Percentiles rank a stretch among this genome's conserved stretches.
Evolutionary conservation across 2,888 invertebrate species (phyloP).

Genomic region (Salpingus planirostris): DNA sequence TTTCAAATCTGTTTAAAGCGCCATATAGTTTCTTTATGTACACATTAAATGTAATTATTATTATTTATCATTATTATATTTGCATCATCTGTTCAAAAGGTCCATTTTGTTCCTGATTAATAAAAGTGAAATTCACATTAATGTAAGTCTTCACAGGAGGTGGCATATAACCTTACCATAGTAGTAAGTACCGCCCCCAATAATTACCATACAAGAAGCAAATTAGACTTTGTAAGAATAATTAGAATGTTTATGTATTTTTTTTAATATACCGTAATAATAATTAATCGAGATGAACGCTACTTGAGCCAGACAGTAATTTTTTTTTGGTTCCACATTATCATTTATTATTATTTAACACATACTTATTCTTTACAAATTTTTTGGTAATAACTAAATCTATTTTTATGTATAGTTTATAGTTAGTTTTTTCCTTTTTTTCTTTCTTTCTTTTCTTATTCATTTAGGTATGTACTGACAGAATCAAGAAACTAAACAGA

Average conservation of each 20-base stretch:
- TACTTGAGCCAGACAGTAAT: slow-evolving; percentile 35
- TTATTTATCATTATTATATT: slow-evolving; percentile 19
- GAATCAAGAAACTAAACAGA: too few relatives aligned
- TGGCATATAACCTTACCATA: slow-evolving; percentile 13
- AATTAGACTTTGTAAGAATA: too few relatives aligned
- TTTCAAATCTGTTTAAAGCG: slow-evolving; percentile 28
- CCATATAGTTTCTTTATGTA: slow-evolving; percentile 35
- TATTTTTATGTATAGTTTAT: slow-evolving; percentile 14
- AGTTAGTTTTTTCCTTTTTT: slow-evolving; percentile 7
- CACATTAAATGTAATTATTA: slow-evolving; percentile 28
- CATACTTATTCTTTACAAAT: slow-evolving; percentile 24
- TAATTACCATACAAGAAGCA: too few relatives aligned
- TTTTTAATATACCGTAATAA: slow-evolving; percentile 8
- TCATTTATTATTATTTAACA: slow-evolving; percentile 17
- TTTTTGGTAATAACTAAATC: slow-evolving; percentile 27
- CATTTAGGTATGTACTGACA: too few relatives aligned
- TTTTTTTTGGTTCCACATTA: slow-evolving; percentile 34
- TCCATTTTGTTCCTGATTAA: slow-evolving; percentile 27
- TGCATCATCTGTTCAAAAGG: slow-evolving; percentile 23
- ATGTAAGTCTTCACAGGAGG: slow-evolving; percentile 23
- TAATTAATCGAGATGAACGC: slow-evolving; percentile 20
- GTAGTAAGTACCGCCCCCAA: slow-evolving; percentile 10
- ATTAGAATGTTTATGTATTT: slow-evolving; percentile 16
- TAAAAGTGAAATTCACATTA: too few relatives aligned
- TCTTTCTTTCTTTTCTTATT: too few relatives aligned